Evolutionary conservation across 2,113 vertebrate genomes (phyloP), one percentile per base, ranked within the genome.

Genomic region (Lipophrys pholis): DNA sequence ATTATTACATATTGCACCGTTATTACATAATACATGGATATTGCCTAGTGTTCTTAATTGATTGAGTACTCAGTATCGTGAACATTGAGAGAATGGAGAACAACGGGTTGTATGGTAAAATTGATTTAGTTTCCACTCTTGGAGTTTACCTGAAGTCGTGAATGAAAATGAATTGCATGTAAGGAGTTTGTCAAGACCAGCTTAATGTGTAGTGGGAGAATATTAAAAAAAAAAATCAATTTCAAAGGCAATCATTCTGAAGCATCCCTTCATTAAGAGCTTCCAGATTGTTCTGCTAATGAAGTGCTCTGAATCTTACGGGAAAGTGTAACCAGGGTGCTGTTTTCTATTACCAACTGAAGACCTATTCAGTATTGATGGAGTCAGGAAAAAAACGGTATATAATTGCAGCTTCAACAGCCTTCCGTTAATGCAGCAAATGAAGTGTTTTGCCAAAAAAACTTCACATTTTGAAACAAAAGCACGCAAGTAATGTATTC

Each of bases 1-100:
- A 30, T 30, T 30, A 30, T 30, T 30, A 30, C 21, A 30, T 30
- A 30, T 30, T 30, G 4, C 21, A 30, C 21, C 21, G 21, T 30
- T 30, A 30, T 30, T 30, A 30, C 21, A 30, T 30, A 4, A 30
- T 30, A 2, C 21, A 30, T 64, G 52, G 81, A 72, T 57, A 43
- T 70, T 72, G 57, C 41, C 21, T 30, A 50, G 16, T 43, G 69
- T 39, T 79, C 82, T 83, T 79, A 80, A 87, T 87, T 73, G 62
- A 43, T 57, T 43, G 46, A 76, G 71, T 71, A 81, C 57, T 72
- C 15, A 49, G 63, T 73, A 68, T 60, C 52, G 68, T 69, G 73
- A 71, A 61, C 75, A 80, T 74, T 73, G 52, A 73, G 21, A 72
- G 7, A 5, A 65, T 60, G 45, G 62, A 78, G 48, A 68, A 52